These are phyloP conservation scores for Epistrophe eligans DNA, from an alignment of 2,888 invertebrate genomes.

Conservation along the genomic window DNA sequence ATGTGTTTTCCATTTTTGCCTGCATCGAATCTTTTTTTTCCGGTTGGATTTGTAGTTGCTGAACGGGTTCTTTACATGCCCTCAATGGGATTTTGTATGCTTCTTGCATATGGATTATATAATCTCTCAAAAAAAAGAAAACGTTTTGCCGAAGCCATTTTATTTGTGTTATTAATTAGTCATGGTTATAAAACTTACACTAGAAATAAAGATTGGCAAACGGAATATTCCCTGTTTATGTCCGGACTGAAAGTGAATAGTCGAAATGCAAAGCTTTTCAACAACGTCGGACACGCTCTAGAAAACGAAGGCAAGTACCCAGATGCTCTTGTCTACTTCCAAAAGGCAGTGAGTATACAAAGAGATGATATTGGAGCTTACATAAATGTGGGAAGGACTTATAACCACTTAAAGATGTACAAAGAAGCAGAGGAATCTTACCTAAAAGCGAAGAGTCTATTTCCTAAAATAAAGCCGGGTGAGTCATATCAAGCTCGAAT, in stretches of 20 bases:
- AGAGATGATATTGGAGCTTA: slow-evolving; percentile 98
- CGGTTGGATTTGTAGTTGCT: slow-evolving; percentile 98
- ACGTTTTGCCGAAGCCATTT: slow-evolving; percentile 76
- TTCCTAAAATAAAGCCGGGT: slow-evolving; percentile 96
- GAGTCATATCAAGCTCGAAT: slow-evolving; percentile 97
- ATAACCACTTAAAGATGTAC: slow-evolving; percentile 94
- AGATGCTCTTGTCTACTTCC: slow-evolving; percentile 95
- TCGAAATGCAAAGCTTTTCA: slow-evolving; percentile 97
- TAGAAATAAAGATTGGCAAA: slow-evolving; percentile 96
- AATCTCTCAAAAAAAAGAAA: slow-evolving; percentile 84
- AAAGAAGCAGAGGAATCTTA: slow-evolving; percentile 97
- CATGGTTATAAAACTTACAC: slow-evolving; percentile 94
- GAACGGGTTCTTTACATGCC: slow-evolving; percentile 98
- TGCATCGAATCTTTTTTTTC: slow-evolving; percentile 98
- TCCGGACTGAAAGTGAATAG: slow-evolving; percentile 93
- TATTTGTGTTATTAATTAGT: slow-evolving; percentile 88
- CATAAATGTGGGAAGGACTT: slow-evolving; percentile 98
- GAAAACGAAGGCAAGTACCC: slow-evolving; percentile 89
- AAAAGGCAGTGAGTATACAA: slow-evolving; percentile 96
- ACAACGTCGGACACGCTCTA: slow-evolving; percentile 98
- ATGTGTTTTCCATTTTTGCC: slow-evolving; percentile 96
- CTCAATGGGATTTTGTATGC: slow-evolving; percentile 98
- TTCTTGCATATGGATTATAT: slow-evolving; percentile 94
- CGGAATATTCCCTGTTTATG: slow-evolving; percentile 97
- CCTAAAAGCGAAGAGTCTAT: slow-evolving; percentile 93